phyloP scores from a whole-genome alignment of 2,797 vertebrate genomes.

The Naso thynnoides region DNA sequence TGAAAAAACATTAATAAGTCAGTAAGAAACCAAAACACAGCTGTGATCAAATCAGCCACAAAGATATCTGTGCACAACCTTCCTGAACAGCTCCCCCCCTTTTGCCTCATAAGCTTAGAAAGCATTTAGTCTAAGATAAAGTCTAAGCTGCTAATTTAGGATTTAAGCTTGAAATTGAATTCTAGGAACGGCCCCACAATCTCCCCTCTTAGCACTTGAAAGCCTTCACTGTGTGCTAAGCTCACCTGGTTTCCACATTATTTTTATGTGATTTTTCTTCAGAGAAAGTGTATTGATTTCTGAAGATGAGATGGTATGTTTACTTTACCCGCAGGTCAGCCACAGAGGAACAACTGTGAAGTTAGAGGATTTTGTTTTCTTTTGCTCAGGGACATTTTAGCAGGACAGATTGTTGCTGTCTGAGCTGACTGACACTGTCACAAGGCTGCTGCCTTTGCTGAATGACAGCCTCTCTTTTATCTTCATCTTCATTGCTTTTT shows the following conservation, averaged over 20 bases:
- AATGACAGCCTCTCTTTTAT: not conserved
- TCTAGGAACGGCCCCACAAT: not conserved
- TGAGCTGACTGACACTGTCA: not conserved
- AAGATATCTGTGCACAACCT: accelerated
- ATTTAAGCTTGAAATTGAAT: constrained; percentile 6
- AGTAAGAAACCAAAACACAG: not conserved
- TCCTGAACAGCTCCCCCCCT: not conserved
- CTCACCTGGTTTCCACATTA: not conserved
- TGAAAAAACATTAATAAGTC: not conserved
- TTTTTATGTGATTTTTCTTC: not conserved
- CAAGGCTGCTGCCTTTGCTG: constrained; percentile 3
- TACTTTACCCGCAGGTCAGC: not conserved
- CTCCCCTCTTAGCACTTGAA: not conserved
- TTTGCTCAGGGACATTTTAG: not conserved
- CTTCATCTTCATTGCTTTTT: not conserved
- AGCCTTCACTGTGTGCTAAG: not conserved
- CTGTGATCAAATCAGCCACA: not conserved
- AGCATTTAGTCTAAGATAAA: no score
- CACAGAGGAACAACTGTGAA: constrained; percentile 15
- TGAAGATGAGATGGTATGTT: constrained; percentile 5
- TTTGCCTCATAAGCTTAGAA: no score
- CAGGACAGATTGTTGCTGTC: not conserved
- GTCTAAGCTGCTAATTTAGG: not conserved
- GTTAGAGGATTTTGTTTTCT: not conserved
- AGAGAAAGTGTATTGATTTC: not conserved